These are phyloP conservation scores for Spea bombifrons DNA, from an alignment of 2,113 vertebrate species.

Conservation along the genomic window DNA sequence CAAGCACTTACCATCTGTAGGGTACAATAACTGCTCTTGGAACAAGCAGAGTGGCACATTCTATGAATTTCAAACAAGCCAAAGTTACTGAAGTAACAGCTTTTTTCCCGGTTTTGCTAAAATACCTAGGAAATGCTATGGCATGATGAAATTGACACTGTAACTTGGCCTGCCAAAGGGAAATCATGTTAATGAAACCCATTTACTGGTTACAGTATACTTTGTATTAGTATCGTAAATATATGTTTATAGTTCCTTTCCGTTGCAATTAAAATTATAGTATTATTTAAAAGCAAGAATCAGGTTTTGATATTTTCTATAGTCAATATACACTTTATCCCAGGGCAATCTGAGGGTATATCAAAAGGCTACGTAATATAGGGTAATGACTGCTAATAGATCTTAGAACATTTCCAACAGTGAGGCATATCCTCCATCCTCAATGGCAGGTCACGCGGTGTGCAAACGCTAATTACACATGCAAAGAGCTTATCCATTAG, in stretches of 20 bases:
- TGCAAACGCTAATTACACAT: too few species aligned
- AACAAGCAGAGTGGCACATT: conserved; percentile 54
- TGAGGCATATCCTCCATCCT: too few species aligned
- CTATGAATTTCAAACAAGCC: conserved; percentile 53
- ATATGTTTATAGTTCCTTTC: not conserved
- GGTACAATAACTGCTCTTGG: conserved; percentile 44
- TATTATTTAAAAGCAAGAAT: not conserved
- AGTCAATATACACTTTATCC: too few species aligned
- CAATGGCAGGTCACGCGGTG: too few species aligned
- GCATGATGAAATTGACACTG: conserved; percentile 36
- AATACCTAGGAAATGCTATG: conserved; percentile 49
- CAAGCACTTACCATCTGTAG: conserved; percentile 50
- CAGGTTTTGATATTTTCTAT: not conserved
- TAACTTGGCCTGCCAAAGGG: conserved; percentile 35
- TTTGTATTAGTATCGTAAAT: not conserved
- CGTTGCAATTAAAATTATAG: not conserved
- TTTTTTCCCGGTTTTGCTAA: conserved; percentile 34
- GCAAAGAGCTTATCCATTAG: too few species aligned
- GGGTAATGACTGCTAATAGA: too few species aligned
- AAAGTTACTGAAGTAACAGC: conserved; percentile 48
- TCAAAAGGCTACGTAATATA: too few species aligned
- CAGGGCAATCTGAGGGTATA: too few species aligned
- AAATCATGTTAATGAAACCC: conserved; percentile 49
- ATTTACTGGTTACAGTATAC: conserved; percentile 38
- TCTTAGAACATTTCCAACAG: too few species aligned